Percentiles rank a stretch among this genome's conserved stretches.
These are phyloP conservation scores for Rousettus madagascariensis DNA, from an alignment of 2,797 vertebrate species.

Conservation along the genomic window DNA sequence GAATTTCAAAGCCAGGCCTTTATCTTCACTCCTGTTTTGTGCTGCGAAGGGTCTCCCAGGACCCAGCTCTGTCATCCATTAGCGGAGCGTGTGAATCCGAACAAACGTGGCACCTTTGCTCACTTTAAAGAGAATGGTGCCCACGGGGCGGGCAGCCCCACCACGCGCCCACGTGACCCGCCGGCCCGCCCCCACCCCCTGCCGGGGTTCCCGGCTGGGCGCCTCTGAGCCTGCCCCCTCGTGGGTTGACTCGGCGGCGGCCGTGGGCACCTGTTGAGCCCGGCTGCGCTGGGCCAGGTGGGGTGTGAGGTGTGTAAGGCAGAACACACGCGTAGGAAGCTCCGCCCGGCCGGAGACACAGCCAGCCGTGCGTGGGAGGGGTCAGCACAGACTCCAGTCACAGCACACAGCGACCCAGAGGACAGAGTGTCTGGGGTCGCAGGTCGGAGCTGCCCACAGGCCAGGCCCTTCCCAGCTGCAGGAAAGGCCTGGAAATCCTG, in stretches of 20 bases:
- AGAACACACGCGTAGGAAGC: rapidly evolving
- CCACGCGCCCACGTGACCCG: rapidly evolving
- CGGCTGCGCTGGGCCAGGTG: background rate
- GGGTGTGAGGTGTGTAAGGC: rapidly evolving
- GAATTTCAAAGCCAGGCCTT: constrained; percentile 61
- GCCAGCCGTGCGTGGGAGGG: rapidly evolving
- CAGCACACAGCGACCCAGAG: background rate
- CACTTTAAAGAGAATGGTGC: rapidly evolving
- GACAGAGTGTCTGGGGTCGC: background rate
- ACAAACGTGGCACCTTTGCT: rapidly evolving
- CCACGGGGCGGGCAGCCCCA: background rate
- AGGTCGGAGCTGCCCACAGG: rapidly evolving
- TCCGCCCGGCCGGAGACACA: background rate
- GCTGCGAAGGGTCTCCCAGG: background rate
- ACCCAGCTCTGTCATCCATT: background rate
- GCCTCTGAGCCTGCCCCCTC: too few relatives aligned
- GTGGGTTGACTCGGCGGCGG: rapidly evolving
- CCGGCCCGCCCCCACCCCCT: rapidly evolving
- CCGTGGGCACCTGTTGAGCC: rapidly evolving
- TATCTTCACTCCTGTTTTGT: background rate
- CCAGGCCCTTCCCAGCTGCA: background rate
- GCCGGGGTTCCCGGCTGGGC: rapidly evolving
- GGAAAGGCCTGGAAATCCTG: background rate
- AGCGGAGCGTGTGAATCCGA: background rate
- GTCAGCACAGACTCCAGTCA: rapidly evolving